A percentile compares a stretch with the other conserved stretches of the same genome.
phyloP scores from a whole-genome alignment of 2,797 vertebrate genomes.

The Luscinia luscinia region DNA sequence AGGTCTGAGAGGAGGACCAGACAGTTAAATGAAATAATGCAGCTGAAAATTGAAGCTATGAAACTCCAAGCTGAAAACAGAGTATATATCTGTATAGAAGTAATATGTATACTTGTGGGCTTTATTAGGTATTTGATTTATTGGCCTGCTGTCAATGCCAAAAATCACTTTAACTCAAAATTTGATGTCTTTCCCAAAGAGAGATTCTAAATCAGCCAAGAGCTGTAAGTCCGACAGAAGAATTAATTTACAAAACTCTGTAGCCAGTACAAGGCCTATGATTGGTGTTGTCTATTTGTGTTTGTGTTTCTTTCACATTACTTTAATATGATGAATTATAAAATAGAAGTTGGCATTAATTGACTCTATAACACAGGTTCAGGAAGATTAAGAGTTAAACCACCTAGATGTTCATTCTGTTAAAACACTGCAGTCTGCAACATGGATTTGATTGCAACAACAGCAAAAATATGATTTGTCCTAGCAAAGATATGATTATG shows the following conservation, averaged over 20 bases:
- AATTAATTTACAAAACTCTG: neutral
- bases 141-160: neutral
- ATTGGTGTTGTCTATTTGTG: neutral
- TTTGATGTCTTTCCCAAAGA: neutral
- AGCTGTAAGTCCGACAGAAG: neutral
- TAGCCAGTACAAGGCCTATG: neutral
- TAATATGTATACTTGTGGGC: neutral
- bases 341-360: neutral
- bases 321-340: neutral
- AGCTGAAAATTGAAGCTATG: neutral
- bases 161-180: conserved; percentile 30
- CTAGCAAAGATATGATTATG: conserved; percentile 70
- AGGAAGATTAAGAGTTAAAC: conserved; percentile 58
- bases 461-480: conserved; percentile 63
- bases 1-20: neutral
- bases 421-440: conserved; percentile 52
- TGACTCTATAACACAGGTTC: neutral
- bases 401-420: conserved; percentile 10
- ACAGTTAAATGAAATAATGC: neutral
- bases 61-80: neutral
- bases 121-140: conserved; percentile 23
- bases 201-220: neutral
- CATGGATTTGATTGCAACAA: conserved; percentile 62
- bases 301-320: neutral
- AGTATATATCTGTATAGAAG: neutral